Base-by-base conservation (phyloP, 1,140 invertebrate genomes). In the Drosophila sturtevanti region DNA sequence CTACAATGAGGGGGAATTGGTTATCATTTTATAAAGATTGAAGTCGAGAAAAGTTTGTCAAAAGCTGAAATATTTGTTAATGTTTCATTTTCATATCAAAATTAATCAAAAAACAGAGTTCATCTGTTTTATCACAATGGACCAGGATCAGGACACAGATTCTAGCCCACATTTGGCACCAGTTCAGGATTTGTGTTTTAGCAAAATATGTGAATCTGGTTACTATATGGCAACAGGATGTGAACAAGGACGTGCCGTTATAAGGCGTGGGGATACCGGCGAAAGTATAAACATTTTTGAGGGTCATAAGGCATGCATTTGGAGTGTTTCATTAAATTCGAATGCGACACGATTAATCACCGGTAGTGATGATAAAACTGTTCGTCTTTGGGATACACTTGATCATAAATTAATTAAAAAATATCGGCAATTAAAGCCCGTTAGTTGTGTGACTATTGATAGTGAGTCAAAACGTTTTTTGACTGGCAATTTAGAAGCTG, bases 241-340 rank as follows among this genome's bases (percentile, higher is more conserved):
- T 91, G 98, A 79, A 98, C 98, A 99, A 98, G 98, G 98, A 18
- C 97, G 97, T 87, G 98, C 98, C 7, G 98, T 99, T 97, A 93
- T 99, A 68, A 94, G 98, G 22, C 97, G 99, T 92, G 98, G 98
- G 27, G 98, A 98, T 90, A 99, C 98, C 24, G 98, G 98, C 44
- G 97, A 99, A 92, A 99, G 98, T 98, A 97, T 99, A 86, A 98
- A 98, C 70, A 98, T 97, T 10, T 99, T 99, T 92, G 6, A 97
- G 92, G 98, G 97, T 9, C 98, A 99, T 90, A 98, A 98, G 92
- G 97, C 97, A 59, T 97, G 97, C 59, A 97, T 99, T 38, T 99
- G 98, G 97, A 97, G 98, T 73, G 98, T 99, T 64, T 97, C 97
- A 59, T 93, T 99, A 61, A 98, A 98, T 92, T 93, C 93, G 78